phyloP scores from a whole-genome alignment of 2,113 vertebrate genomes.

The Psilopsiagon aymara region DNA sequence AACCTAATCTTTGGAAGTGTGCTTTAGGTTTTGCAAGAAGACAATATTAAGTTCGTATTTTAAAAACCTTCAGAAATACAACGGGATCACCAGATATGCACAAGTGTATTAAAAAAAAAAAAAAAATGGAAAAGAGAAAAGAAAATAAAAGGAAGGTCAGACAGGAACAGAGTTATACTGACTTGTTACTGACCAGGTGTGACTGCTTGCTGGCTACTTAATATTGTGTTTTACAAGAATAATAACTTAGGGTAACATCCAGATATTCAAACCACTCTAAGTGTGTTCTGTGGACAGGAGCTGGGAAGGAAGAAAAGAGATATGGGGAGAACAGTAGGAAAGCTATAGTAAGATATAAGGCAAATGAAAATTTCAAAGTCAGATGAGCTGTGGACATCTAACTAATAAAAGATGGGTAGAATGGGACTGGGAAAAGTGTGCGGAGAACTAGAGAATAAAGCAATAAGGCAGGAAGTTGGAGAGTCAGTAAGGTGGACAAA shows the following conservation, averaged over 20 bases:
- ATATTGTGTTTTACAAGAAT: background rate
- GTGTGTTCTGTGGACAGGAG: background rate
- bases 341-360: background rate
- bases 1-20: background rate
- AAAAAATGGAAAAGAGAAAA: background rate
- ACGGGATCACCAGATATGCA: background rate
- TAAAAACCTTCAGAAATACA: background rate
- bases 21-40: background rate
- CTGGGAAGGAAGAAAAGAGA: background rate
- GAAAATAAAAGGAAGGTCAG: background rate
- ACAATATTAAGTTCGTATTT: background rate
- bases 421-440: background rate
- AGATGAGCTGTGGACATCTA: background rate
- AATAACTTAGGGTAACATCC: background rate
- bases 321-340: background rate
- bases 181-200: background rate
- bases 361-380: background rate
- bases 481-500: conserved; percentile 23
- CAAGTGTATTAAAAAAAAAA: background rate
- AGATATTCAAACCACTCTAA: background rate
- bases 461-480: conserved; percentile 10
- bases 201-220: background rate
- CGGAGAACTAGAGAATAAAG: background rate
- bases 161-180: background rate
- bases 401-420: background rate